phyloP scores from a whole-genome alignment of 2,888 invertebrate species.

The Epinotia demarniana region DNA sequence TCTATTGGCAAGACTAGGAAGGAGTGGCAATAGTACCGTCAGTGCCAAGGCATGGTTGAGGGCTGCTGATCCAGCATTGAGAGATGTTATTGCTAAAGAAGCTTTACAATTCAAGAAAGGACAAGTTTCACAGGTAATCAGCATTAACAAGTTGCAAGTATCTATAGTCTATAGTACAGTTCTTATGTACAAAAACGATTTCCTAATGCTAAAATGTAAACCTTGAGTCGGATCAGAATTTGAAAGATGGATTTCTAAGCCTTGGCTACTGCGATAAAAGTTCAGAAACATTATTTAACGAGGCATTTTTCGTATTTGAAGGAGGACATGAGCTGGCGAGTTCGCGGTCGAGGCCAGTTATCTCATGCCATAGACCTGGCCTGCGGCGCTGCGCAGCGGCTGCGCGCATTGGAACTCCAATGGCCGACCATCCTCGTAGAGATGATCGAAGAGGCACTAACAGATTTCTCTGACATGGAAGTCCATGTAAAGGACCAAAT shows the following conservation, averaged over 20 bases:
- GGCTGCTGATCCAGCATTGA: slow-evolving; percentile 89
- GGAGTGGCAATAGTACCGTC: slow-evolving; percentile 74
- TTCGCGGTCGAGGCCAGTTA: slow-evolving; percentile 89
- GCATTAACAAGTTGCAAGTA: too few relatives aligned
- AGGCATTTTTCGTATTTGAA: slow-evolving; percentile 63
- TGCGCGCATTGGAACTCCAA: slow-evolving; percentile 89
- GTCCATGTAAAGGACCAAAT: slow-evolving; percentile 89
- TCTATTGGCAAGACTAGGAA: slow-evolving; percentile 88
- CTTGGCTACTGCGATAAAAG: too few relatives aligned
- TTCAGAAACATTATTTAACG: not conserved
- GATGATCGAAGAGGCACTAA: slow-evolving; percentile 90
- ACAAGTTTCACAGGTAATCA: slow-evolving; percentile 76
- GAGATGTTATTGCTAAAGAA: slow-evolving; percentile 93
- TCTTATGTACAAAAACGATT: too few relatives aligned
- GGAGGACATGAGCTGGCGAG: slow-evolving; percentile 90
- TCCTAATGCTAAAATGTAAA: too few relatives aligned
- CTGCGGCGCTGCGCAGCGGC: slow-evolving; percentile 90
- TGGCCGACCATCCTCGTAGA: slow-evolving; percentile 92
- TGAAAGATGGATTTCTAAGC: too few relatives aligned
- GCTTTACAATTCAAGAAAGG: slow-evolving; percentile 92
- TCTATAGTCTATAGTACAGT: too few relatives aligned
- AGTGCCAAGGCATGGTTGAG: slow-evolving; percentile 90
- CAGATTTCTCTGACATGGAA: slow-evolving; percentile 92
- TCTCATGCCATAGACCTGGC: slow-evolving; percentile 89
- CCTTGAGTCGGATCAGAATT: too few relatives aligned